phyloP scores from a whole-genome alignment of 2,113 vertebrate species.

The Sprattus sprattus region DNA sequence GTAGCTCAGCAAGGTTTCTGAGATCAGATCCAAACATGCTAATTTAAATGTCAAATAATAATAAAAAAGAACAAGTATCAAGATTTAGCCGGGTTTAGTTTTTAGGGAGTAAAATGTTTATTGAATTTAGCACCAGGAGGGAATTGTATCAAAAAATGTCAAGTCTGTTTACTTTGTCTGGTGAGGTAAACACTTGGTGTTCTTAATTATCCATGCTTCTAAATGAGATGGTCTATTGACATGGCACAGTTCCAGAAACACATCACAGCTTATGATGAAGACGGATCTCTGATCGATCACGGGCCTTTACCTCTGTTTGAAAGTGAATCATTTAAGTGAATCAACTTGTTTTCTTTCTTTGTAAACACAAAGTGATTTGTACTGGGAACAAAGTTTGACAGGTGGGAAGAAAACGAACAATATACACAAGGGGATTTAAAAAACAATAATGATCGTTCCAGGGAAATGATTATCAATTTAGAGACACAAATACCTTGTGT shows the following conservation, averaged over 20 bases:
- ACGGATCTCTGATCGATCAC: neutral
- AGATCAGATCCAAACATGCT: slow-evolving; percentile 42
- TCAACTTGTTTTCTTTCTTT: neutral
- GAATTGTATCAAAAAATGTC: neutral
- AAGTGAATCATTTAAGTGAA: slow-evolving; percentile 3
- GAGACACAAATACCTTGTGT: slow-evolving; percentile 14
- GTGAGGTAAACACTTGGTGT: slow-evolving; percentile 3
- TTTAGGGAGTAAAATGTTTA: neutral
- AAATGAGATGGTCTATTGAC: neutral
- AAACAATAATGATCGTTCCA: neutral
- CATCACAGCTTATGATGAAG: neutral
- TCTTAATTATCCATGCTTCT: neutral
- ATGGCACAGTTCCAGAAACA: neutral
- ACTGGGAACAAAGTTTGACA: neutral
- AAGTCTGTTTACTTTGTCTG: slow-evolving; percentile 9
- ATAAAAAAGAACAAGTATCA: slow-evolving; percentile 5
- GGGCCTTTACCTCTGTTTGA: slow-evolving; percentile 5
- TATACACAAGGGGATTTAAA: neutral
- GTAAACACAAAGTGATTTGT: no score
- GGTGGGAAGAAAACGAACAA: neutral
- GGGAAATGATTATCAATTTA: slow-evolving; percentile 13
- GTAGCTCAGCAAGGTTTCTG: slow-evolving; percentile 36
- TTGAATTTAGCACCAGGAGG: slow-evolving; percentile 6
- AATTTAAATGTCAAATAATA: slow-evolving; percentile 22
- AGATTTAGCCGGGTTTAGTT: neutral